phyloP scores from a whole-genome alignment of 1,140 invertebrate genomes.

The Danaus plexippus region DNA sequence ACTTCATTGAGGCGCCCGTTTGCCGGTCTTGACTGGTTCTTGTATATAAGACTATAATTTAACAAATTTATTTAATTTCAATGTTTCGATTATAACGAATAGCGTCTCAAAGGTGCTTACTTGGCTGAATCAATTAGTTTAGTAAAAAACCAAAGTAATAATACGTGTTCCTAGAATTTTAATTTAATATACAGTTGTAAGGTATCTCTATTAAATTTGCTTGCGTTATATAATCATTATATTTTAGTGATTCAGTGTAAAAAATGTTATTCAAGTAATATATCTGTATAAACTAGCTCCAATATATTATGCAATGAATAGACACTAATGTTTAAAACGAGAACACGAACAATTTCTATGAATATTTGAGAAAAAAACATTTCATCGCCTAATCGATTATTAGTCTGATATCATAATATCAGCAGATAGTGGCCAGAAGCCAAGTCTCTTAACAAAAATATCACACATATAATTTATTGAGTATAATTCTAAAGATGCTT shows the following conservation, averaged over 20 bases:
- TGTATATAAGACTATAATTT: slow-evolving; percentile 58
- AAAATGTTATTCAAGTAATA: too few species aligned
- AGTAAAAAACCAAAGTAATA: slow-evolving; percentile 53
- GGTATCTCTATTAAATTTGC: too few species aligned
- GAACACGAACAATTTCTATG: slow-evolving; percentile 6
- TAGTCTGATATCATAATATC: slow-evolving; percentile 40
- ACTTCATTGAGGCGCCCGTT: slow-evolving; percentile 60
- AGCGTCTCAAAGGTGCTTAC: slow-evolving; percentile 43
- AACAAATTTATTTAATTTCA: slow-evolving; percentile 44
- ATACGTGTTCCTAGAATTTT: slow-evolving; percentile 33
- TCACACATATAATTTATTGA: slow-evolving; percentile 62
- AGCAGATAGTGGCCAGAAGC: slow-evolving; percentile 52
- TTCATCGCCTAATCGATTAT: slow-evolving; percentile 31
- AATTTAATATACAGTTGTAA: too few species aligned
- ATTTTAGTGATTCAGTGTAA: too few species aligned
- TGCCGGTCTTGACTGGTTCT: slow-evolving; percentile 62
- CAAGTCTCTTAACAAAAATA: slow-evolving; percentile 64
- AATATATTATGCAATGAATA: too few species aligned
- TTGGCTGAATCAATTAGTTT: slow-evolving; percentile 55
- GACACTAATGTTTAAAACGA: too few species aligned
- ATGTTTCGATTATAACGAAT: slow-evolving; percentile 57
- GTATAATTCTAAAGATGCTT: slow-evolving; percentile 60
- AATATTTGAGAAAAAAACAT: slow-evolving; percentile 19
- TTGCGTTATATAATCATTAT: too few species aligned
- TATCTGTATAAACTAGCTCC: too few species aligned